These are phyloP conservation scores for Lepidurus arcticus DNA, from an alignment of 1,140 invertebrate genomes.

Conservation along the genomic window DNA sequence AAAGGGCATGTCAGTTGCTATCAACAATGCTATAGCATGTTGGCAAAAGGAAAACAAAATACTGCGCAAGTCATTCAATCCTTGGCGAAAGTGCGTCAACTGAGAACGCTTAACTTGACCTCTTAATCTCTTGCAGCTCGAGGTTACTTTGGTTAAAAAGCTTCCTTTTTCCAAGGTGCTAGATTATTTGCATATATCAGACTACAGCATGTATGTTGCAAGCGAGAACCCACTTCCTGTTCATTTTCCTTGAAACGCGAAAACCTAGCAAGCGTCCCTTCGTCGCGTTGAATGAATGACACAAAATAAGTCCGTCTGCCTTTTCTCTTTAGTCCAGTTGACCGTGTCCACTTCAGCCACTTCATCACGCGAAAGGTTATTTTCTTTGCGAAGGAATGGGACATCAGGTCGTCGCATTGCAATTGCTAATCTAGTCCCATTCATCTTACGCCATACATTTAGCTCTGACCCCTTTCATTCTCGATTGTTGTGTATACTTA, in stretches of 20 bases:
- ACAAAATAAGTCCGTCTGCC: background rate
- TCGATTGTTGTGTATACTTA: background rate
- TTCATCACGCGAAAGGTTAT: background rate
- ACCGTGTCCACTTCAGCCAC: background rate
- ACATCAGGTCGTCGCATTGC: background rate
- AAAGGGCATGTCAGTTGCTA: conserved; percentile 9
- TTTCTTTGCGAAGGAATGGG: background rate
- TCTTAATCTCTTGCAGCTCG: background rate
- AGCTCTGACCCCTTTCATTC: background rate
- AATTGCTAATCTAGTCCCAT: background rate
- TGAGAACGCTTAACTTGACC: conserved; percentile 2
- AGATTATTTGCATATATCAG: background rate
- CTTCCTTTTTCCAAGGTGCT: background rate
- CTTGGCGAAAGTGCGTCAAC: conserved; percentile 4
- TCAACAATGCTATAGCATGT: background rate
- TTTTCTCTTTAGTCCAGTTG: too few species aligned
- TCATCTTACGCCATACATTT: background rate
- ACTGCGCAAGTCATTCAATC: conserved; percentile 8
- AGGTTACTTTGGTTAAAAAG: background rate
- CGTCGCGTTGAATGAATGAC: background rate
- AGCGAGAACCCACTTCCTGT: background rate
- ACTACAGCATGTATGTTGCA: background rate
- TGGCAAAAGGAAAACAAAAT: background rate
- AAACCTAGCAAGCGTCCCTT: background rate
- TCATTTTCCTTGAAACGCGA: background rate